Conservation (phyloP, 2,797 vertebrate species). For the Chloroceryle amazona region DNA sequence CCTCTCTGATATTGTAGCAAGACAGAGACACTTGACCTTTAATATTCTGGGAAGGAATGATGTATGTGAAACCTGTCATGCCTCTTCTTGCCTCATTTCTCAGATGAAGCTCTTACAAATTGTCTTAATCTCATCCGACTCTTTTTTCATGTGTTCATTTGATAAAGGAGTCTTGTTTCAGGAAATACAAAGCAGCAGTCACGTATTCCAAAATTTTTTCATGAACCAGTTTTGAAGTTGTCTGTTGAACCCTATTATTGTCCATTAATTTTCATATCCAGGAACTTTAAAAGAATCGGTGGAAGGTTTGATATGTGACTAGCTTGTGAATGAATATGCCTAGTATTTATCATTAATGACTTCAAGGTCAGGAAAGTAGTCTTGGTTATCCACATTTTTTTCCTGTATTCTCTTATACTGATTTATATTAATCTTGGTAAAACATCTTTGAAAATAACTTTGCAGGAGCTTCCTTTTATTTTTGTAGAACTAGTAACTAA, state of each 20-base stretch:
- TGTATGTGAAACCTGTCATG: rapidly evolving
- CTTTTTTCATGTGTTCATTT: not conserved
- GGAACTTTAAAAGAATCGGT: not conserved
- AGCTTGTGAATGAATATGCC: not conserved
- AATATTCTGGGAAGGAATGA: not conserved
- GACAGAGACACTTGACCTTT: not conserved
- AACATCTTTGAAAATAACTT: not conserved
- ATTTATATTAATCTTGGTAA: not conserved
- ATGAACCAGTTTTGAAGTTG: not conserved
- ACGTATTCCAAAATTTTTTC: not conserved
- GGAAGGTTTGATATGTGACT: not conserved
- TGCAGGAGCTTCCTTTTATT: not conserved
- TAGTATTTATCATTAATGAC: not conserved
- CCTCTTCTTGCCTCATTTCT: not conserved
- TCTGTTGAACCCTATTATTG: not conserved
- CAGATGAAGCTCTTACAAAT: not conserved
- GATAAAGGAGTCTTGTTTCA: not conserved
- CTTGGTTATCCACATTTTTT: not conserved
- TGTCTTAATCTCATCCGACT: not conserved
- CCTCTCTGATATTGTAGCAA: not conserved
- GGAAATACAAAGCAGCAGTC: not conserved
- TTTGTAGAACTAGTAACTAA: not conserved
- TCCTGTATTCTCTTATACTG: not conserved
- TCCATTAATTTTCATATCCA: not conserved
- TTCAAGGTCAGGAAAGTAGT: not conserved